phyloP scores from a whole-genome alignment of 2,797 vertebrate genomes.

The Platyrinchus mystaceus region DNA sequence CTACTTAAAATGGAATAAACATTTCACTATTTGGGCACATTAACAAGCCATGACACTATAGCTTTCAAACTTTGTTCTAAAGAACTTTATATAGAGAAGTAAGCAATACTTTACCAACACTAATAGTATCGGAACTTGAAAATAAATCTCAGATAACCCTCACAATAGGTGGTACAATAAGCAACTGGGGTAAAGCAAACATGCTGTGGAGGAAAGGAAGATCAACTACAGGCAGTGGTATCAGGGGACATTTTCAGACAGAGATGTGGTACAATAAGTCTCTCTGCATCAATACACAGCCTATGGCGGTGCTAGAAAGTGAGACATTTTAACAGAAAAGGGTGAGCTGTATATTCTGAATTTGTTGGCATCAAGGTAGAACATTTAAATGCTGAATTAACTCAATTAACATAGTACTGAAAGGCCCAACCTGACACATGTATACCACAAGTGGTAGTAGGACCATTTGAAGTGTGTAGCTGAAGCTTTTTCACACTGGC shows the following conservation, averaged over 20 bases:
- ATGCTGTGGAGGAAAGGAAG: fast-evolving
- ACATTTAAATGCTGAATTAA: not conserved
- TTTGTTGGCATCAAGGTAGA: not conserved
- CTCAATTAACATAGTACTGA: not conserved
- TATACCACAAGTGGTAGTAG: not conserved
- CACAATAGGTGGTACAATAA: not conserved
- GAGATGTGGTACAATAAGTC: not conserved
- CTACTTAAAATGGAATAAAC: not conserved
- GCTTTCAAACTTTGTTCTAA: not conserved
- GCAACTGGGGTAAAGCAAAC: not conserved
- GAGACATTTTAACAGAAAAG: not conserved
- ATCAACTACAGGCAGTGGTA: not conserved
- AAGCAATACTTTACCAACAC: not conserved
- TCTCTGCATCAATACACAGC: not conserved
- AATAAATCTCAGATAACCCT: not conserved
- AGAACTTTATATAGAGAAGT: not conserved
- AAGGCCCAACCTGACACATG: not conserved
- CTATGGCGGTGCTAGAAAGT: not conserved
- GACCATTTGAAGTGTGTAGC: fast-evolving
- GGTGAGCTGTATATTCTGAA: not conserved
- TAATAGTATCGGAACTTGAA: not conserved
- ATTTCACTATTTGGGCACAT: not conserved
- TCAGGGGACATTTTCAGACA: not conserved
- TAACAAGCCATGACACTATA: not conserved
- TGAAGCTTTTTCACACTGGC: not conserved